These are phyloP conservation scores for Myotis yumanensis DNA, from an alignment of 2,113 vertebrate species.

Conservation along the genomic window DNA sequence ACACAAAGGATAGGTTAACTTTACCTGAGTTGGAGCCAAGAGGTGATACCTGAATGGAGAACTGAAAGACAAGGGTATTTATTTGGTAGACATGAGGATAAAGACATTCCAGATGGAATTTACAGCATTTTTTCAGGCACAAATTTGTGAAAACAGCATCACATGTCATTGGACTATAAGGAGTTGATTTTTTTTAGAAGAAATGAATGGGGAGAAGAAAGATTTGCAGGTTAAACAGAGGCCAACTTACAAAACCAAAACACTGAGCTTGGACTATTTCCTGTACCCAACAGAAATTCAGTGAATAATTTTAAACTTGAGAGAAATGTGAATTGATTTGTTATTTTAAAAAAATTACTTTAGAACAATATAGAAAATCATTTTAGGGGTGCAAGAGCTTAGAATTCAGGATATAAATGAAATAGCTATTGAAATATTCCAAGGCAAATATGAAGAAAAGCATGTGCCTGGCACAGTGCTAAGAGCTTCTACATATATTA, in stretches of 20 bases:
- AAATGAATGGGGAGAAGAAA: neutral
- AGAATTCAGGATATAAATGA: neutral
- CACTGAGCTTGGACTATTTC: neutral
- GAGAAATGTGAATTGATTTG: neutral
- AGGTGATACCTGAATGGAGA: neutral
- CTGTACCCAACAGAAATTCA: neutral
- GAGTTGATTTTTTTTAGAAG: neutral
- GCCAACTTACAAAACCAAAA: neutral
- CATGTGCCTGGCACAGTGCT: neutral
- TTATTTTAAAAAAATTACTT: neutral
- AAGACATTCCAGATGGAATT: neutral
- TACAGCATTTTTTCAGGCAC: neutral
- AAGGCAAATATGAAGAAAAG: neutral
- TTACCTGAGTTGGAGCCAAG: neutral
- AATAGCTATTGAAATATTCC: neutral
- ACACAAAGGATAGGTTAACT: neutral
- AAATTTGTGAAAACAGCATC: neutral
- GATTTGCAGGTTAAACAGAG: neutral
- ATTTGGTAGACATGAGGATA: neutral
- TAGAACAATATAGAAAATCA: neutral
- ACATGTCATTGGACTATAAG: neutral
- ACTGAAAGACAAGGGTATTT: constrained; percentile 17
- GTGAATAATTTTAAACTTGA: constrained; percentile 8
- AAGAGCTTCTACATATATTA: neutral
- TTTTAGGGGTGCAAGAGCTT: neutral